A percentile compares a stretch with the other conserved stretches of the same genome.
Conservation (phyloP, 2,113 vertebrate genomes). For the Megaceryle maxima region DNA sequence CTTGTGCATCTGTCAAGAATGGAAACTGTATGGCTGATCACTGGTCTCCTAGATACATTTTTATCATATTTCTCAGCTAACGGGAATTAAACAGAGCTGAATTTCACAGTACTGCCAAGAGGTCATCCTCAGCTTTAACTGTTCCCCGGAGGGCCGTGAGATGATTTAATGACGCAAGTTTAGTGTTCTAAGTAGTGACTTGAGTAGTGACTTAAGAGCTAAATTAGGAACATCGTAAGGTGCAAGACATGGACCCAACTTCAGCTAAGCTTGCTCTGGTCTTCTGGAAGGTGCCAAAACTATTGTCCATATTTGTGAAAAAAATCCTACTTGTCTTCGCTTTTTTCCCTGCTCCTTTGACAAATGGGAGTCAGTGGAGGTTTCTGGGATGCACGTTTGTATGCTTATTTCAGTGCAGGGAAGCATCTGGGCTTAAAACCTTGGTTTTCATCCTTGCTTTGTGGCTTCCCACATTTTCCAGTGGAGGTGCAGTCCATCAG, state of each 20-base stretch:
- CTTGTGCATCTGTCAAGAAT: neutral
- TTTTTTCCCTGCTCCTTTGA: neutral
- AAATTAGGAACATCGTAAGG: neutral
- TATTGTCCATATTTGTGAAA: neutral
- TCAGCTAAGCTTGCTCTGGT: neutral
- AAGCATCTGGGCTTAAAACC: neutral
- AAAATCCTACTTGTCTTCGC: neutral
- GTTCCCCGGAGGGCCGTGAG: neutral
- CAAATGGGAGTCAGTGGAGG: neutral
- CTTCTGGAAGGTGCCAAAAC: neutral
- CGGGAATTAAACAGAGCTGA: constrained; percentile 24
- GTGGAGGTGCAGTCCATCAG: neutral
- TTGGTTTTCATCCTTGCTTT: neutral
- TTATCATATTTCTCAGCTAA: constrained; percentile 22
- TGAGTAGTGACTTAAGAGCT: constrained; percentile 1
- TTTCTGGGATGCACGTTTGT: neutral
- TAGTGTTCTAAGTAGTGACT: neutral
- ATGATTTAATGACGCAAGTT: constrained; percentile 42
- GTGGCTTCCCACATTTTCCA: neutral
- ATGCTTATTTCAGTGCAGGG: neutral
- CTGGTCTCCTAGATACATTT: constrained; percentile 27
- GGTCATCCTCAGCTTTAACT: neutral
- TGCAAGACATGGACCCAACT: neutral
- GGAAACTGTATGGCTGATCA: neutral
- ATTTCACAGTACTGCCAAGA: neutral